phyloP scores from a whole-genome alignment of 2,797 vertebrate species.

The Atherinosoma microstoma region DNA sequence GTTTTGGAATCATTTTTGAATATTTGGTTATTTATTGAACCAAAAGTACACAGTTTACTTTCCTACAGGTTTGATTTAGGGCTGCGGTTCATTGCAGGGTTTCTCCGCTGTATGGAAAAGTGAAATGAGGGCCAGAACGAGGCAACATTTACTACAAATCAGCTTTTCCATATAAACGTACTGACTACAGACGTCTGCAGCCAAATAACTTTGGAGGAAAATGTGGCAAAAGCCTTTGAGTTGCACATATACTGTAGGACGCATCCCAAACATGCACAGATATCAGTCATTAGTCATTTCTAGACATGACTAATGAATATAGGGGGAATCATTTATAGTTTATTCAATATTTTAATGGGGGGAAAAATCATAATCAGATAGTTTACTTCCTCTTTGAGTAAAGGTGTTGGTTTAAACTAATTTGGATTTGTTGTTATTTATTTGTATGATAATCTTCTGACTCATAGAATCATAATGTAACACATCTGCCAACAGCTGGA shows the following conservation, averaged over 20 bases:
- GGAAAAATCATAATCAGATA: background rate
- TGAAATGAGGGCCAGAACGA: conserved; percentile 14
- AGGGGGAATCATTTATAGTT: background rate
- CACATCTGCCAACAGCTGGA: background rate
- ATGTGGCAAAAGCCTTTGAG: background rate
- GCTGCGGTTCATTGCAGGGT: conserved; percentile 18
- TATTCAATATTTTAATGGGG: background rate
- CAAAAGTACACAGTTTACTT: conserved; percentile 23
- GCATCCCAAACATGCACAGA: background rate
- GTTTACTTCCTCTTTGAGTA: too few relatives aligned
- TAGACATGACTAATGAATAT: background rate
- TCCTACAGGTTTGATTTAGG: conserved; percentile 27
- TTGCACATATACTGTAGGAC: background rate
- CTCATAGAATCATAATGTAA: background rate
- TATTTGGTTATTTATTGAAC: conserved; percentile 11
- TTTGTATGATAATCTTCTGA: background rate
- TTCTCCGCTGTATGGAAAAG: conserved; percentile 23
- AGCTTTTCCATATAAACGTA: background rate
- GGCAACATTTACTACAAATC: background rate
- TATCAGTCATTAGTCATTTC: background rate
- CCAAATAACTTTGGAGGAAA: background rate
- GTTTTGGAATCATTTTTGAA: conserved; percentile 14
- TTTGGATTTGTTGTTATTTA: background rate
- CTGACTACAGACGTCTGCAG: background rate
- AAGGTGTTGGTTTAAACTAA: background rate